These are phyloP conservation scores for Diabrotica balteata DNA, from an alignment of 2,888 invertebrate genomes.

Conservation along the genomic window DNA sequence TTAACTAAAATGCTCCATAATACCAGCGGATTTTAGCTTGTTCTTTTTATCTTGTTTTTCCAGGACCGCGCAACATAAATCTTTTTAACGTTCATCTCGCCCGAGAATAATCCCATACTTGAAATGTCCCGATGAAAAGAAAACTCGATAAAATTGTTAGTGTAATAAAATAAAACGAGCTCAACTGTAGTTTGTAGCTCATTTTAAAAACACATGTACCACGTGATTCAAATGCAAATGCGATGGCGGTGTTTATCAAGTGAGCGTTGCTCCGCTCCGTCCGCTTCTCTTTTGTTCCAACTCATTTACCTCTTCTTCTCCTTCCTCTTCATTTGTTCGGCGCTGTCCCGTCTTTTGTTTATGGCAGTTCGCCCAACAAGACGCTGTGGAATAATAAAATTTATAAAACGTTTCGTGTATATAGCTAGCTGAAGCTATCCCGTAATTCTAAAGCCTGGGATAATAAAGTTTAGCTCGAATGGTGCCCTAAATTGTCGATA, in stretches of 20 bases:
- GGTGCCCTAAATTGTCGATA: slow-evolving; percentile 6
- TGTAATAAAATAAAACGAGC: slow-evolving; percentile 32
- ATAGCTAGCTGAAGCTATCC: slow-evolving; percentile 7
- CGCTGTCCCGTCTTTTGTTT: slow-evolving; percentile 53
- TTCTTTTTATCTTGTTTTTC: slow-evolving; percentile 4
- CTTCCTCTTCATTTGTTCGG: slow-evolving; percentile 59
- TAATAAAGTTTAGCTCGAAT: slow-evolving; percentile 23
- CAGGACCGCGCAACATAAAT: not conserved
- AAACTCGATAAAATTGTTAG: slow-evolving; percentile 32
- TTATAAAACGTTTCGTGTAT: slow-evolving; percentile 31
- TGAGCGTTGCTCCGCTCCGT: slow-evolving; percentile 49
- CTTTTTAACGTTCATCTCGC: not conserved
- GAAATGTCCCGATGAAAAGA: slow-evolving; percentile 28
- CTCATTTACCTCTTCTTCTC: slow-evolving; percentile 60
- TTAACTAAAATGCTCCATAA: too few relatives aligned
- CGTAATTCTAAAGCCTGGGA: slow-evolving; percentile 18
- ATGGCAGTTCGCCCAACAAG: slow-evolving; percentile 42
- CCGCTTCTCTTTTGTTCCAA: slow-evolving; percentile 58
- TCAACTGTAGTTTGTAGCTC: slow-evolving; percentile 35
- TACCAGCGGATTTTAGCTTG: not conserved
- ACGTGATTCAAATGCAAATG: slow-evolving; percentile 60
- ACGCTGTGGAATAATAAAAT: slow-evolving; percentile 46
- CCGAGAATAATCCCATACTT: slow-evolving; percentile 21
- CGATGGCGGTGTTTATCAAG: slow-evolving; percentile 59
- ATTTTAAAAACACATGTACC: slow-evolving; percentile 51